Conservation (phyloP, 2,797 vertebrate genomes). For the Darevskia nairensis region DNA sequence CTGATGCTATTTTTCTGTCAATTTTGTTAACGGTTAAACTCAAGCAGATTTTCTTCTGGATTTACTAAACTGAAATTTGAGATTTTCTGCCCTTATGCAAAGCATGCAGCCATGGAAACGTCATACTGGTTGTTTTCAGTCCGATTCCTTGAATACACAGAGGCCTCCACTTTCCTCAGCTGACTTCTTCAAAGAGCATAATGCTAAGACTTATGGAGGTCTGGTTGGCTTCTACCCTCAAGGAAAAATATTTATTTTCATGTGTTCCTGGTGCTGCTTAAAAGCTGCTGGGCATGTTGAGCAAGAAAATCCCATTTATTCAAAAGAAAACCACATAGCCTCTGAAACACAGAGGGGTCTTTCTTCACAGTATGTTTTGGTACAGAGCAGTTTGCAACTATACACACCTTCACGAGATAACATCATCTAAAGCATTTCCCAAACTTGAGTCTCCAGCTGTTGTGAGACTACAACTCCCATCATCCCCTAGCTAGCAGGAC, state of each 20-base stretch:
- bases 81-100: neutral
- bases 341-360: too few relatives aligned
- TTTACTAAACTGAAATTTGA: neutral
- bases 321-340: neutral
- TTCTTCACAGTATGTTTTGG: too few relatives aligned
- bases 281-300: neutral
- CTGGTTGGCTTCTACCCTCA: neutral
- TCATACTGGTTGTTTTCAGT: conserved; percentile 5
- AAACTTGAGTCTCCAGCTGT: too few relatives aligned
- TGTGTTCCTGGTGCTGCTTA: conserved; percentile 19
- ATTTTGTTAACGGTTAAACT: neutral
- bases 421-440: too few relatives aligned
- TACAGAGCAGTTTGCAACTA: too few relatives aligned
- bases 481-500: too few relatives aligned
- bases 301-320: neutral
- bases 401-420: too few relatives aligned
- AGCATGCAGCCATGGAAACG: neutral
- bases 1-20: neutral
- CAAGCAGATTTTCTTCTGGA: neutral
- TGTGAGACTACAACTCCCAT: too few relatives aligned
- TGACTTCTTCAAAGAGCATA: neutral
- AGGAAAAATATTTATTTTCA: conserved; percentile 26
- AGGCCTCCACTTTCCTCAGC: neutral
- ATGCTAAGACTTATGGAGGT: neutral
- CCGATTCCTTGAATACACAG: neutral